Evolutionary conservation across 2,888 invertebrate genomes (phyloP).

Genomic region (Macrosoma leucophasiata): DNA sequence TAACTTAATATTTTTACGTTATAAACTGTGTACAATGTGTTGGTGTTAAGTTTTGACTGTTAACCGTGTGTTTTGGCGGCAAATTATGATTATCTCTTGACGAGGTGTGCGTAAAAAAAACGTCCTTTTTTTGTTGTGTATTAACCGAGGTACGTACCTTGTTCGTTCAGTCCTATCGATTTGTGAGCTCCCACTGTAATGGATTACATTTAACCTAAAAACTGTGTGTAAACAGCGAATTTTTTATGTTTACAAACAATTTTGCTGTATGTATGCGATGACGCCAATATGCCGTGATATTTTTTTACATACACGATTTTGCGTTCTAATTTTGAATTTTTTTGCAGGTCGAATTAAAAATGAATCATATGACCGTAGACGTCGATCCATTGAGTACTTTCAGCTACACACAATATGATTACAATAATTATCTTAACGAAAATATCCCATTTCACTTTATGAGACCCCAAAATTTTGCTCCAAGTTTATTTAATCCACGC

Average conservation of each 20-base stretch:
- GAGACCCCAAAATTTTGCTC: slow-evolving; percentile 15
- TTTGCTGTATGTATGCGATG: neutral
- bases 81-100: too few species aligned
- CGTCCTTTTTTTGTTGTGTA: too few species aligned
- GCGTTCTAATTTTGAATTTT: slow-evolving; percentile 6
- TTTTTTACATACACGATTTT: slow-evolving; percentile 3
- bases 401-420: slow-evolving; percentile 28
- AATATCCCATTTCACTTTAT: slow-evolving; percentile 10
- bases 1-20: too few species aligned
- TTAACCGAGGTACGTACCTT: too few species aligned
- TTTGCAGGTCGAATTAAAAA: slow-evolving; percentile 30
- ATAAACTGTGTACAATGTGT: too few species aligned
- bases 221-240: too few species aligned
- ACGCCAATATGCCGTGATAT: neutral
- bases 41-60: too few species aligned
- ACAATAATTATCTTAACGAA: slow-evolving; percentile 7
- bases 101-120: too few species aligned
- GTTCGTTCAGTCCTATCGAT: slow-evolving; percentile 9
- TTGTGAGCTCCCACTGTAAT: slow-evolving; percentile 21
- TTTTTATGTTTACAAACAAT: neutral
- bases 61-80: too few species aligned
- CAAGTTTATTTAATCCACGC: neutral
- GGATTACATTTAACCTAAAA: too few species aligned
- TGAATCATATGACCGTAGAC: slow-evolving; percentile 39
- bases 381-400: slow-evolving; percentile 50